Percentiles rank a stretch among this genome's conserved stretches.
These are phyloP conservation scores for Himalopsyche japonica DNA, from an alignment of 2,888 invertebrate species.

Conservation along the genomic window DNA sequence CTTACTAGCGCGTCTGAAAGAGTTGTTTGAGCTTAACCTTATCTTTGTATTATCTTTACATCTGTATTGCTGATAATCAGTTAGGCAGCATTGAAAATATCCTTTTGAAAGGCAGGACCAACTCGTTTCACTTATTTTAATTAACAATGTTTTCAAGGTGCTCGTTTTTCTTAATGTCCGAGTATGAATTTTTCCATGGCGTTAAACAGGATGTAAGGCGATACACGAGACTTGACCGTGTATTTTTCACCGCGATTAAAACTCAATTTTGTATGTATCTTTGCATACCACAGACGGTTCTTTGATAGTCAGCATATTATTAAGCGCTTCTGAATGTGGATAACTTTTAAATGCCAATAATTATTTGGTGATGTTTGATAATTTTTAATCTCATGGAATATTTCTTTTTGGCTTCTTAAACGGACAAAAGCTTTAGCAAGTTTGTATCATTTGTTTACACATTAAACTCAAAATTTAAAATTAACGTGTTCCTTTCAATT, in stretches of 20 bases:
- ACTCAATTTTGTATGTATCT: background rate
- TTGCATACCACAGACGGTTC: background rate
- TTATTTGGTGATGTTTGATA: too few relatives aligned
- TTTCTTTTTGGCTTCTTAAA: too few relatives aligned
- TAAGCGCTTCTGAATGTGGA: background rate
- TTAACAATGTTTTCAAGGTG: constrained; percentile 14
- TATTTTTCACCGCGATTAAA: constrained; percentile 5
- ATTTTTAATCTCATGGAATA: too few relatives aligned
- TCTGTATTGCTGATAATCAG: constrained; percentile 32
- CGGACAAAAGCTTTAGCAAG: too few relatives aligned
- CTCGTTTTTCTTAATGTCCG: background rate
- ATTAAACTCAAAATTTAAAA: too few relatives aligned
- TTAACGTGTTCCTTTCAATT: too few relatives aligned
- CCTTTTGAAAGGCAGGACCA: constrained; percentile 13
- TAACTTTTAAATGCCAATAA: too few relatives aligned
- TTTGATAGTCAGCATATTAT: background rate
- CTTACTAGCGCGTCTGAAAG: background rate
- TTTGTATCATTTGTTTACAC: too few relatives aligned
- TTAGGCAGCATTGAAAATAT: constrained; percentile 18
- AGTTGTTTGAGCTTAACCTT: background rate
- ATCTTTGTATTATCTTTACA: constrained; percentile 25
- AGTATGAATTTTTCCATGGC: constrained; percentile 2
- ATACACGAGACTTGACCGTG: background rate
- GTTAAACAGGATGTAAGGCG: constrained; percentile 28
- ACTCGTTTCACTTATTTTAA: constrained; percentile 26